Base-by-base conservation (phyloP, 2,113 vertebrate genomes). In the Naja naja region DNA sequence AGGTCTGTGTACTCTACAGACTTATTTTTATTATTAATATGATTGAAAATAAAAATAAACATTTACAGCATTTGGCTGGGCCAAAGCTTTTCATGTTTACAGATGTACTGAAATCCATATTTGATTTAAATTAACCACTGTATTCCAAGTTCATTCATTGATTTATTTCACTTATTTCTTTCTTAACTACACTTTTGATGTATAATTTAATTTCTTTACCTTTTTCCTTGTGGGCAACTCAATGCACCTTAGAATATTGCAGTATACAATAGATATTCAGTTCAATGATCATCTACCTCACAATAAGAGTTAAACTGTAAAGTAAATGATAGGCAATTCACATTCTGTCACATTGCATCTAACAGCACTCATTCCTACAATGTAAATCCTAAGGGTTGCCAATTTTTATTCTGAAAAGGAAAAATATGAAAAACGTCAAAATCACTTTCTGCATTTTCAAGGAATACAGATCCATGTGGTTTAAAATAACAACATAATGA, bases 301-400 rank as follows among this genome's bases (percentile, higher is more conserved):
- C 92, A 85, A 95, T 93, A 47, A 94, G 85, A 93, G 81, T 58
- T 95, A 93, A 69, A 90, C 56, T 93, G 90, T 0, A 0, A n/a
- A 0, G 0, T 86, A 93, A 92, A 39, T 20, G 34, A 81, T 22
- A 81, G 34, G 69, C 6, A 20, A 22, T 81, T 20, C 96, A 97
- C 96, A 96, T 96, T 95, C 91, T 97, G 96, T 96, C 90, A 96
- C 96, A 96, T 56, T 4, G 74, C 12, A 25, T 96, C 95, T 95
- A 92, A 95, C 0, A 0, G 0, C 53, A 88, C 18, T 58, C 56
- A 53, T 25, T n/a, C n/a, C 56, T 69, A 18, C 6, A 12, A 89
- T 91, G 14, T 90, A 91, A 96, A 96, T 94, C 93, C 34, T 39
- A 81, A 20, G 34, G 34, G 5, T 81, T 39, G 34, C 69, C 34